Base-by-base conservation (phyloP, 2,888 invertebrate genomes). In the Orchestes rusci region DNA sequence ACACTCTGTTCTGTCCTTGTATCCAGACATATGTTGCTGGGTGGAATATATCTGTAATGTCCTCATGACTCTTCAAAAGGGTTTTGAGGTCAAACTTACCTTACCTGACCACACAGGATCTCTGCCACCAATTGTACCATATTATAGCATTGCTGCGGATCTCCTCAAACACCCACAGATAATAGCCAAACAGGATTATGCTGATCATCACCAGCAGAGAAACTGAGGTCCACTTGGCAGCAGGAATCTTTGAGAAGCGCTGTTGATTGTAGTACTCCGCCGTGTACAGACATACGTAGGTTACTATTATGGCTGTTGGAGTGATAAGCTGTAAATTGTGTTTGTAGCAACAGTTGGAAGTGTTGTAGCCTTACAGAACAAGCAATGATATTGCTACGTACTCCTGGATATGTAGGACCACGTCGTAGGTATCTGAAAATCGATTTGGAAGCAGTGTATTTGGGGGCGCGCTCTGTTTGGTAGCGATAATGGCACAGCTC, bases 401-500 rank as follows among this genome's bases (percentile, higher is more conserved):
- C 59, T 19, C 64, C 63, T 34, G 59, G 57, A 8, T 62, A 64
- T 17, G 62, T 55, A n/a, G 62, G 59, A 32, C 62, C 47, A 33
- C 34, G 18, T 51, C 36, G 58, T 65, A 48, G 82, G 80, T 82
- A 85, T 69, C 75, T 68, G 52, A 73, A 65, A 33, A 80, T 60
- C 0, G 80, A 77, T 41, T 69, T 68, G 1, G 72, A 60, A 2
- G 77, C 71, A 2, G 73, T 73, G 53, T 78, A 79, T 53, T 73
- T 72, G 34, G 79, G 80, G 1, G 77, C 76, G 19, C 82, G 73
- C 54, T 73, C 71, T 0, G 82, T 79, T n/a, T 71, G 65, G 58
- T 82, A 86, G 37, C 73, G 67, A 34, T 78, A 76, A 15, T 80
- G 78, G 63, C 87, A 87, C 15, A 87, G 71, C 61, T 87, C 86